Conservation (phyloP, 2,888 invertebrate species). For the Agrochola circellaris region DNA sequence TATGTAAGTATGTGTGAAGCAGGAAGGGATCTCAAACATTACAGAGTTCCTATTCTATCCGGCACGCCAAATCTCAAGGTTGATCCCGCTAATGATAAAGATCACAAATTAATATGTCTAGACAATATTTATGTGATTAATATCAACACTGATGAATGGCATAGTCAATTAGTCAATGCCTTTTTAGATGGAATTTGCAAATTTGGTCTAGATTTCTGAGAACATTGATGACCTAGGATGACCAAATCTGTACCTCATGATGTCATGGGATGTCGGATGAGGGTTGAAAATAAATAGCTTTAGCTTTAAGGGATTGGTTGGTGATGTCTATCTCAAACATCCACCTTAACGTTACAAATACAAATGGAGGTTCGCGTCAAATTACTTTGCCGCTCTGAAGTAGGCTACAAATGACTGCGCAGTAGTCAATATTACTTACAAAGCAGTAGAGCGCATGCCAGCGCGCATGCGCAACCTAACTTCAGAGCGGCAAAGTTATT, state of each 20-base stretch:
- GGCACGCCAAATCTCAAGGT: constrained; percentile 30
- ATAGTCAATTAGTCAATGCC: constrained; percentile 38
- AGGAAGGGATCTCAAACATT: not conserved
- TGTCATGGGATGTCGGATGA: not conserved
- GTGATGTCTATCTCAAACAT: not conserved
- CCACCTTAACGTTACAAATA: not conserved
- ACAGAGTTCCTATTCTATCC: not conserved
- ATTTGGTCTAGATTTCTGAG: constrained; percentile 29
- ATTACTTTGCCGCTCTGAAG: no score
- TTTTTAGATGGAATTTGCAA: constrained; percentile 32
- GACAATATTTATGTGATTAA: constrained; percentile 48
- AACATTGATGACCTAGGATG: constrained; percentile 30
- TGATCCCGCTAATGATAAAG: constrained; percentile 22
- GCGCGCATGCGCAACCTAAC: no score
- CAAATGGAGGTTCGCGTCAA: no score
- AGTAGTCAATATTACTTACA: no score
- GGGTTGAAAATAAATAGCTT: not conserved
- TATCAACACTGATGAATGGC: constrained; percentile 45
- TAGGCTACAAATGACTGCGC: no score
- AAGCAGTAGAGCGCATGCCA: no score
- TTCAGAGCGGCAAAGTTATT: no score
- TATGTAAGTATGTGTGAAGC: no score
- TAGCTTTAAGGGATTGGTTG: not conserved
- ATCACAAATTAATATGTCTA: constrained; percentile 40
- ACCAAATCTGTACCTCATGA: constrained; percentile 30